Evolutionary conservation across 2,797 vertebrate species (phyloP), one percentile per base, ranked within the genome.

Genomic region (Takifugu rubripes): DNA sequence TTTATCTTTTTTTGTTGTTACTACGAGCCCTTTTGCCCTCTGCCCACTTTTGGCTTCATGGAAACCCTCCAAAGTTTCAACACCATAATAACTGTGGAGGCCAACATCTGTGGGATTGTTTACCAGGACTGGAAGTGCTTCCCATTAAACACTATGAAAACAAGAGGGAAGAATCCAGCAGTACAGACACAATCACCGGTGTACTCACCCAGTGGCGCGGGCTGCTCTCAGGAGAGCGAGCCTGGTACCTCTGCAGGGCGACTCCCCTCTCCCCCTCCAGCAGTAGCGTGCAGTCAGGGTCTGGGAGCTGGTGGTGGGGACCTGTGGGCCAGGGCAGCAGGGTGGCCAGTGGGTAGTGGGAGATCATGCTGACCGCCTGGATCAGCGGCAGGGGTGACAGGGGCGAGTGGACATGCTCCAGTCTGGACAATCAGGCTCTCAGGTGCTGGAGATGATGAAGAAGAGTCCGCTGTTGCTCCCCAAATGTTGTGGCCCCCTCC

Each of bases 241-340:
- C 72, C 74, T 93, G 92, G 84, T 92, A 93, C 76, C 91, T 86
- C 84, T 92, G 91, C 68, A 92, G 87, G 69, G 87, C 68, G 45
- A 92, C 89, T 0, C 89, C 89, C 49, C 86, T 87, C 0, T 90
- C 90, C 25, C 83, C 84, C 57, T 90, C 88, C 66, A 83, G 85
- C 53, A 90, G 79, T 25, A 90, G 64, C 52, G 68, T 71, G 82
- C 77, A 82, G 54, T 88, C 89, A 85, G 90, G 81, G 68, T 89
- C 75, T 6, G 84, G 68, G 24, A 52, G 80, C 70, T 86, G 71
- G 56, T 86, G 72, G 53, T 77, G 58, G 54, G 79, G 68, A 7
- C 75, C 29, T 0, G 77, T 59, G 2, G 89, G 78, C 89, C 90
- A 92, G 40, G 90, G 82, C 33, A 91, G 78, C 50, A 92, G 73